phyloP scores from a whole-genome alignment of 2,888 invertebrate species.

The Bhutanitis thaidina region DNA sequence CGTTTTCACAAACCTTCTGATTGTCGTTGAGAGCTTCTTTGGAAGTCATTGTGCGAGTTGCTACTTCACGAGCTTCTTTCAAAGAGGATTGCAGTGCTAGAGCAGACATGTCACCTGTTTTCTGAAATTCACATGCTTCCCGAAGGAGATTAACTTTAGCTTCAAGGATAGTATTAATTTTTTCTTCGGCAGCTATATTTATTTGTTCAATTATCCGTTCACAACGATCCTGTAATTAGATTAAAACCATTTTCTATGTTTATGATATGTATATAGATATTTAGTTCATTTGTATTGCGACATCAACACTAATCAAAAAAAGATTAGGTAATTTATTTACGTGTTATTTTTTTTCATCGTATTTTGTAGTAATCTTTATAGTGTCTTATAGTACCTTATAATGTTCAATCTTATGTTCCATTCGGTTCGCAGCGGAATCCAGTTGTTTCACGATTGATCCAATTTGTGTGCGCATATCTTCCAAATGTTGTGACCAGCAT shows the following conservation, averaged over 20 bases:
- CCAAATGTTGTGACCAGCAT: constrained; percentile 81
- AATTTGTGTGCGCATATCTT: constrained; percentile 79
- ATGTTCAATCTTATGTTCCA: constrained; percentile 78
- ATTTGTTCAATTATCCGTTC: constrained; percentile 77
- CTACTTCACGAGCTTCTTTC: constrained; percentile 61
- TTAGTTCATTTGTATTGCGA: too few species aligned
- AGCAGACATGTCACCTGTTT: constrained; percentile 62
- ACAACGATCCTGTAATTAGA: constrained; percentile 63
- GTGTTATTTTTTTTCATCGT: too few species aligned
- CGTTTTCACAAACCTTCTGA: constrained; percentile 57
- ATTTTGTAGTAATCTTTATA: too few species aligned
- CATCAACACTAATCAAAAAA: too few species aligned
- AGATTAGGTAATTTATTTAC: too few species aligned
- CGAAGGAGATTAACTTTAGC: constrained; percentile 60
- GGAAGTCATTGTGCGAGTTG: constrained; percentile 51
- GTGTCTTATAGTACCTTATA: constrained; percentile 62
- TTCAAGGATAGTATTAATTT: constrained; percentile 69
- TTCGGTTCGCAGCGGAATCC: constrained; percentile 67
- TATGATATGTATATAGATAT: too few species aligned
- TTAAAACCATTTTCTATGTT: background rate
- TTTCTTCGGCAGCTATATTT: constrained; percentile 69
- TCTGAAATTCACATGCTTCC: constrained; percentile 62
- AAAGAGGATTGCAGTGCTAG: constrained; percentile 68
- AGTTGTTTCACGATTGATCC: constrained; percentile 77
- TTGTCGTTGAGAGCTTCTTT: constrained; percentile 52